Evolutionary conservation across 37 sponge, comb jelly and placozoan species (phyloP), one percentile per base, ranked within the genome.

Genomic region (Agelas oroides): DNA sequence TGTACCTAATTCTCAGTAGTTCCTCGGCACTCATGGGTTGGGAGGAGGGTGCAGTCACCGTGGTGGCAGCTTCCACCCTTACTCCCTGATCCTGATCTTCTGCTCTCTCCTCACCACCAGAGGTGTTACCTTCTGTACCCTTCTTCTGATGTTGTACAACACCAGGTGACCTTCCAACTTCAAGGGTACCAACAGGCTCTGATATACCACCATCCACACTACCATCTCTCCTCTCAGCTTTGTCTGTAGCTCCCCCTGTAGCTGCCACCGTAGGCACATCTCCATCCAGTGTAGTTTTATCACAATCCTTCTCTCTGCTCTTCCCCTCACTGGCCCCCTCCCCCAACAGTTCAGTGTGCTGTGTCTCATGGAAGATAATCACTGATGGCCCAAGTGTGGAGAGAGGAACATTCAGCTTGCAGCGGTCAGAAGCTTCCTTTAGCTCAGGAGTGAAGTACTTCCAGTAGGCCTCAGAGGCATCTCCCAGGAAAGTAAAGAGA

Each of bases 281-380:
- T 28, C 3, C 67, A 27, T 1, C 31, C 18, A 31, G 34, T 3
- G 3, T 66, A 34, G 37, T 0, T 6, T 69, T 33, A 66, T 66
- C 33, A 34, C n/a, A 27, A 15, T 17, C 67, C 46, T 46, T 8
- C 46, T 46, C 46, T 8, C 80, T 30, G 14, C 78, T 19, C 40
- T 23, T 3, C 46, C 46, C 46, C 46, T 46, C 46, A 46, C 6
- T 46, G 24, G 59, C 46, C 53, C 74, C 34, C 31, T 70, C 79
- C 15, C 91, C 96, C 34, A 91, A 72, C 56, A 78, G 60, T 32
- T 95, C 92, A 31, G 98, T 95, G 81, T 90, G 75, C 75, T 86
- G 93, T 36, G 98, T 97, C 74, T 95, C 95, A 69, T 97, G 98
- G 59, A 97, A 92, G 39, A 97, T 85, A 30, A 97, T 81, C 38